Evolutionary conservation across 1,140 invertebrate species (phyloP).

Genomic region (Belonocnema kinseyi): DNA sequence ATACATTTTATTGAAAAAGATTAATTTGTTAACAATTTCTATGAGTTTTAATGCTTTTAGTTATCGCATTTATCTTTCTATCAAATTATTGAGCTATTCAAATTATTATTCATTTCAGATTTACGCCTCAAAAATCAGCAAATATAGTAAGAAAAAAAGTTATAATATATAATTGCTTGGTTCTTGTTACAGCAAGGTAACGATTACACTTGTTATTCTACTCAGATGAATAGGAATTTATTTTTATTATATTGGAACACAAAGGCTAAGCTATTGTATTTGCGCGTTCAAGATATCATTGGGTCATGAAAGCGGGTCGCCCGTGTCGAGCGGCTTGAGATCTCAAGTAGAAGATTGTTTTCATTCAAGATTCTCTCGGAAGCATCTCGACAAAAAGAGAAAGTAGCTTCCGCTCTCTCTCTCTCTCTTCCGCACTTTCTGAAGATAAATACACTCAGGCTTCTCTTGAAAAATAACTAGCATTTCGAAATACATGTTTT

Average conservation of each 20-base stretch:
- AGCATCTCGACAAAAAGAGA: not conserved
- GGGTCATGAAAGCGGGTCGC: not conserved
- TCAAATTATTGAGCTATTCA: no score
- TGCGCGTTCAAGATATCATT: not conserved
- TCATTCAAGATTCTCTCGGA: slow-evolving; percentile 26
- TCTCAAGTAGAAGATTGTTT: slow-evolving; percentile 28
- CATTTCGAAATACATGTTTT: no score
- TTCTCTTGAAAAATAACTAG: not conserved
- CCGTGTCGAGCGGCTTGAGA: not conserved
- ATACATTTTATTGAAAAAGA: no score
- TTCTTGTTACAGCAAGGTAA: not conserved
- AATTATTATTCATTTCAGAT: no score
- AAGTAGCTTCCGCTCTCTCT: not conserved
- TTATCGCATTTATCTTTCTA: no score
- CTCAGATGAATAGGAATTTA: not conserved
- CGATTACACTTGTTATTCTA: slow-evolving; percentile 3
- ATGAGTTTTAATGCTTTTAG: no score
- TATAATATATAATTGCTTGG: no score
- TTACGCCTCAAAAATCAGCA: no score
- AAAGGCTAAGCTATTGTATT: slow-evolving; percentile 12
- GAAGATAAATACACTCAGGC: not conserved
- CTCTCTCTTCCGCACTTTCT: not conserved
- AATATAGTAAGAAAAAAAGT: no score
- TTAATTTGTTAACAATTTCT: no score
- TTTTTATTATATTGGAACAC: not conserved